These are phyloP conservation scores for Agraylea sexmaculata DNA, from an alignment of 1,140 invertebrate species.

Conservation along the genomic window DNA sequence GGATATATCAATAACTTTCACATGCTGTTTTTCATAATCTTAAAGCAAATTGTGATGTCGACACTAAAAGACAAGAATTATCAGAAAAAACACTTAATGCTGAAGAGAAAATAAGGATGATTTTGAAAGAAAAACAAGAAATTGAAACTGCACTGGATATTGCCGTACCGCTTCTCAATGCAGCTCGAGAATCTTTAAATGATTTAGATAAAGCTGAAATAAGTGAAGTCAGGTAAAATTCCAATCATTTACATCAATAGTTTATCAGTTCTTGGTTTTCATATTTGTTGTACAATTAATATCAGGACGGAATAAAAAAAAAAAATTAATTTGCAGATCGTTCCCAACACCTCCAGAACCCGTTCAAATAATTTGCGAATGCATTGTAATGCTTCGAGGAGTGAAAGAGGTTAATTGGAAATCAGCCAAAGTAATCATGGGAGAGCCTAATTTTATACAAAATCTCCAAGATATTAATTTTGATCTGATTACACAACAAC, in stretches of 20 bases:
- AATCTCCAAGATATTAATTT: constrained; percentile 75
- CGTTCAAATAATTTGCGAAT: constrained; percentile 79
- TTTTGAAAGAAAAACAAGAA: constrained; percentile 66
- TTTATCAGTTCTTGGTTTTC: not conserved
- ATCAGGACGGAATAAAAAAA: constrained; percentile 2
- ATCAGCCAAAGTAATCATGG: constrained; percentile 79
- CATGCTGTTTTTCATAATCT: constrained; percentile 11
- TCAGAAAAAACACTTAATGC: constrained; percentile 68
- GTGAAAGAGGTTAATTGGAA: constrained; percentile 82
- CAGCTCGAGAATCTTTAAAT: constrained; percentile 62
- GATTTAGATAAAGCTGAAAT: constrained; percentile 81
- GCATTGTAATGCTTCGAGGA: constrained; percentile 70
- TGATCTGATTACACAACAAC: constrained; percentile 61
- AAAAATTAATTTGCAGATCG: constrained; percentile 40
- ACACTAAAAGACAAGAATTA: constrained; percentile 63
- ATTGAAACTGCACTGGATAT: constrained; percentile 65
- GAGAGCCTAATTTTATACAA: constrained; percentile 71
- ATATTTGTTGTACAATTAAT: too few species aligned
- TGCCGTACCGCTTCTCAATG: constrained; percentile 69
- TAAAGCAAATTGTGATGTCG: constrained; percentile 51
- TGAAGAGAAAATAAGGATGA: constrained; percentile 62
- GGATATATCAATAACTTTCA: not conserved
- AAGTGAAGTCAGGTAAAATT: constrained; percentile 62
- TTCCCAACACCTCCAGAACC: constrained; percentile 83
- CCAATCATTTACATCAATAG: not conserved